Percentiles rank a stretch among this genome's conserved stretches.
phyloP scores from a whole-genome alignment of 2,113 vertebrate genomes.

The Onychostruthus taczanowskii region DNA sequence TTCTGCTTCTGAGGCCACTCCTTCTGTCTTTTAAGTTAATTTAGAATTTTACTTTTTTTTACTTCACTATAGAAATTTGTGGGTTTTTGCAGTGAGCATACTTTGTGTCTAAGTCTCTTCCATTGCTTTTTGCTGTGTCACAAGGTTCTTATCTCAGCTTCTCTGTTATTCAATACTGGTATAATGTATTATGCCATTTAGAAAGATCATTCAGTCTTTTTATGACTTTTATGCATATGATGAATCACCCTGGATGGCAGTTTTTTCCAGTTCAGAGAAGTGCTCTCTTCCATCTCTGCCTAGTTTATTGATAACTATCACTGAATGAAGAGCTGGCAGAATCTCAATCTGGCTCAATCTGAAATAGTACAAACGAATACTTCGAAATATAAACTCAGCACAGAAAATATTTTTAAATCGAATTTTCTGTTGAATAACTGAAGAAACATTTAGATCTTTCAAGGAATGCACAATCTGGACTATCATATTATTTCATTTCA shows the following conservation, averaged over 20 bases:
- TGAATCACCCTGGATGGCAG: conserved; percentile 50
- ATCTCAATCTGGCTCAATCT: background rate
- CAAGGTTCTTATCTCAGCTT: conserved; percentile 29
- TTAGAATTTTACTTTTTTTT: background rate
- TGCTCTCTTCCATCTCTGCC: conserved; percentile 21
- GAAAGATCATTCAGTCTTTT: conserved; percentile 41
- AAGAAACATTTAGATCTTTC: background rate
- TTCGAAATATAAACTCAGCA: conserved; percentile 2
- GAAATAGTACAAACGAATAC: conserved; percentile 14
- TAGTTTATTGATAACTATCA: conserved; percentile 57
- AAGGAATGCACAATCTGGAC: background rate
- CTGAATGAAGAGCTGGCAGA: background rate
- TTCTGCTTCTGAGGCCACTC: background rate
- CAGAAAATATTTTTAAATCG: background rate
- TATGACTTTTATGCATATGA: conserved; percentile 40
- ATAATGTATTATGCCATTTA: conserved; percentile 44
- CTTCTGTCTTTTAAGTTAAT: background rate
- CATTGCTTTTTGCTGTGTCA: background rate
- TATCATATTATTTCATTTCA: background rate
- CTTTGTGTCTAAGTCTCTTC: background rate
- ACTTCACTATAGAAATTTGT: background rate
- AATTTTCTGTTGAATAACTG: background rate
- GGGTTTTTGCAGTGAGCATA: background rate
- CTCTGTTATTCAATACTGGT: conserved; percentile 44
- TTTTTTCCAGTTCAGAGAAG: conserved; percentile 41